phyloP scores from a whole-genome alignment of 2,797 vertebrate species.

The Ptychobarbus kaznakovi region DNA sequence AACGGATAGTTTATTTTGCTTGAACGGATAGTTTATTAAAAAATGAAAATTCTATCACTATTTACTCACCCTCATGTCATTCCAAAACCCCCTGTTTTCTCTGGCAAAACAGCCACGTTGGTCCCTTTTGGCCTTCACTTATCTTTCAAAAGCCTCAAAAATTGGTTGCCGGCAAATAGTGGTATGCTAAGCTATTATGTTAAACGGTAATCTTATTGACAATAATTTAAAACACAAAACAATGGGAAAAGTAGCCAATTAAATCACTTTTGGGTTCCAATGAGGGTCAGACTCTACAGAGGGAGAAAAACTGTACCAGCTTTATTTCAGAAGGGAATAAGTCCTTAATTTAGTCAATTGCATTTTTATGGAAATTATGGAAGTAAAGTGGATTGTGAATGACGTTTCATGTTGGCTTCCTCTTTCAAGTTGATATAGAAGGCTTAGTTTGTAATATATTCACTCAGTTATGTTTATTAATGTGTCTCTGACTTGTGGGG shows the following conservation, averaged over 20 bases:
- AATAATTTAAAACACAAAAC: slow-evolving; percentile 7
- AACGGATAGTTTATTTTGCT: background rate
- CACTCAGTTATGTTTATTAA: slow-evolving; percentile 33
- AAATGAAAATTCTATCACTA: background rate
- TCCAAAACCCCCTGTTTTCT: background rate
- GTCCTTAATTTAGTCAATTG: background rate
- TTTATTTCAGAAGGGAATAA: background rate
- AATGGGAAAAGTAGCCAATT: background rate
- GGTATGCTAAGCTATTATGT: background rate
- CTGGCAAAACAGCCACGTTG: background rate
- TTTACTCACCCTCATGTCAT: background rate
- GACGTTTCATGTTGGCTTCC: background rate
- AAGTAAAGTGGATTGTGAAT: slow-evolving; percentile 4
- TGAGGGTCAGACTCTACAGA: background rate
- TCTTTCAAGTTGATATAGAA: background rate
- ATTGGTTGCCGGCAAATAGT: background rate
- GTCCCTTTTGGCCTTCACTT: background rate
- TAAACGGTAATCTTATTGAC: too few relatives aligned
- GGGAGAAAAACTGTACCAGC: background rate
- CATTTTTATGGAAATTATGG: background rate
- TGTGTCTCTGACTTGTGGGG: slow-evolving; percentile 31
- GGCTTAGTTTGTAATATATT: background rate
- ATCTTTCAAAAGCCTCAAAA: background rate
- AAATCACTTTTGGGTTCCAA: background rate
- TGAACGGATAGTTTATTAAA: too few relatives aligned